These are phyloP conservation scores for Auanema sp. DNA, from an alignment of 2,888 invertebrate genomes.

Conservation along the genomic window DNA sequence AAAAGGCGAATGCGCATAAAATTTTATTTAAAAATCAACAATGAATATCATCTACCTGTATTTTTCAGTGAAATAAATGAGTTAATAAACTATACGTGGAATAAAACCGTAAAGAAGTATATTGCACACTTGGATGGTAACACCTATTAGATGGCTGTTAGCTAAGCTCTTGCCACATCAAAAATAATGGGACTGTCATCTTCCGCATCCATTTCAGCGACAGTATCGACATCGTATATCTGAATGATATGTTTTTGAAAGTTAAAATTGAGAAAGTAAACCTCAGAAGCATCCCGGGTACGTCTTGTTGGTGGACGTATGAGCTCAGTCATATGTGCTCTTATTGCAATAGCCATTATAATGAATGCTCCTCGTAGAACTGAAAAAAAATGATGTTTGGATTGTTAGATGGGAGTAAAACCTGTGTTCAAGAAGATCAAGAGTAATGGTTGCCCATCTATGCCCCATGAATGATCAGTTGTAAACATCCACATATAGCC, in stretches of 20 bases:
- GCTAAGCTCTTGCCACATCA: slow-evolving; percentile 32
- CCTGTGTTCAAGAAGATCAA: slow-evolving; percentile 25
- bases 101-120: too few relatives aligned
- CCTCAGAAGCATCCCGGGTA: slow-evolving; percentile 44
- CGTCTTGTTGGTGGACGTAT: slow-evolving; percentile 26
- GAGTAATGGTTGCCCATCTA: slow-evolving; percentile 31
- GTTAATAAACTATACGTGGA: too few relatives aligned
- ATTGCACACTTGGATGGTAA: too few relatives aligned
- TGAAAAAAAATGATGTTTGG: slow-evolving; percentile 11
- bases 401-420: slow-evolving; percentile 6
- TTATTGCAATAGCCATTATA: slow-evolving; percentile 33
- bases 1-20: too few relatives aligned
- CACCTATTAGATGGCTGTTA: too few relatives aligned
- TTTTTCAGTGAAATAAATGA: too few relatives aligned
- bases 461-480: slow-evolving; percentile 37
- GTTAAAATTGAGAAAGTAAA: not conserved
- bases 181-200: slow-evolving; percentile 51
- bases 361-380: slow-evolving; percentile 37
- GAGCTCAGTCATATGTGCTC: slow-evolving; percentile 29
- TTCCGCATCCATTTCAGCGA: slow-evolving; percentile 28
- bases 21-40: too few relatives aligned
- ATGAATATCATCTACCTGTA: too few relatives aligned
- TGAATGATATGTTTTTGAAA: slow-evolving; percentile 8
- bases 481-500: slow-evolving; percentile 46
- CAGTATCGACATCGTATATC: slow-evolving; percentile 39